A percentile compares a stretch with the other conserved stretches of the same genome.
These are phyloP conservation scores for Hemibagrus wyckioides DNA, from an alignment of 2,113 vertebrate genomes.

Conservation along the genomic window DNA sequence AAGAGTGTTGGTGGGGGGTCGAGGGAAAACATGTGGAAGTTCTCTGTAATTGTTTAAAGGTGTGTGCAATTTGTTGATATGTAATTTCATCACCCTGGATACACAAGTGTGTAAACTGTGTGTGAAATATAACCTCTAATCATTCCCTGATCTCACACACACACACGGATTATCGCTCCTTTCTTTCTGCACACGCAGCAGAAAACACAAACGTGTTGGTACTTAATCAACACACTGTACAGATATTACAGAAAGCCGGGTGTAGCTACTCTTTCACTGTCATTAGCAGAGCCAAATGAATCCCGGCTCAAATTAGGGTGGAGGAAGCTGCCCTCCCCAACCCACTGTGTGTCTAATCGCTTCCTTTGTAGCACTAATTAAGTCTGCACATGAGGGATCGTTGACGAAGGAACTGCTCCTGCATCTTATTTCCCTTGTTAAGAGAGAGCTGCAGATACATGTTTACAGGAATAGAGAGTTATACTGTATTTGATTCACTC, in stretches of 20 bases:
- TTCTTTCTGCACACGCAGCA: slow-evolving; percentile 18
- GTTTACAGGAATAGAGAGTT: not conserved
- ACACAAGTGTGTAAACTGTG: not conserved
- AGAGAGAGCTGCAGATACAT: not conserved
- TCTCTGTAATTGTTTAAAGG: not conserved
- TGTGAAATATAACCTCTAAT: slow-evolving; percentile 1
- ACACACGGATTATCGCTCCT: slow-evolving; percentile 6
- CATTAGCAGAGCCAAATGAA: slow-evolving; percentile 57
- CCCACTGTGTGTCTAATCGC: slow-evolving; percentile 56
- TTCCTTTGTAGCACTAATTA: slow-evolving; percentile 60
- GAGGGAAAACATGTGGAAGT: not conserved
- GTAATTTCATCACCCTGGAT: not conserved
- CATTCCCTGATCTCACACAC: not conserved
- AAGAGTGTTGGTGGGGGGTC: not conserved
- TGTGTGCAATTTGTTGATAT: not conserved
- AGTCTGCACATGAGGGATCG: slow-evolving; percentile 48
- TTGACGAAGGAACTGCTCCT: slow-evolving; percentile 45
- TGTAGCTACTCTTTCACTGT: slow-evolving; percentile 32
- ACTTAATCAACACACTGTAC: not conserved
- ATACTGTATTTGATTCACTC: not conserved
- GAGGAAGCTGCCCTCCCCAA: slow-evolving; percentile 36
- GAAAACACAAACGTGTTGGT: not conserved
- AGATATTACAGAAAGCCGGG: not conserved
- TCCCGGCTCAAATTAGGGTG: slow-evolving; percentile 56
- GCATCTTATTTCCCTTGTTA: slow-evolving; percentile 36